These are phyloP conservation scores for Protula sp. DNA, from an alignment of 2,888 invertebrate genomes.

Conservation along the genomic window DNA sequence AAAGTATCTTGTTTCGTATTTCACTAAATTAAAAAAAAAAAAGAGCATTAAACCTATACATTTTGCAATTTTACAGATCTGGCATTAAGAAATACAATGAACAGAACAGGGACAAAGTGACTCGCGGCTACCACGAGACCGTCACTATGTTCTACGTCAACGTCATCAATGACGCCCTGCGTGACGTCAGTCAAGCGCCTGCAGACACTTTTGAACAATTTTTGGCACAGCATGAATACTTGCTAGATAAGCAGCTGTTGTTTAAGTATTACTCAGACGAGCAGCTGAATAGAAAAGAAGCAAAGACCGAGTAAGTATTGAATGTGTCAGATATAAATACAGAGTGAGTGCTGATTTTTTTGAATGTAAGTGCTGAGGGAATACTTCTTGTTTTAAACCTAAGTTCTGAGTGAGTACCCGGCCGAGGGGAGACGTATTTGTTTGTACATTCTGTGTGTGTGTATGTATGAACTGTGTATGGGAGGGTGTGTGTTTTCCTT, in stretches of 20 bases:
- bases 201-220: constrained; percentile 40
- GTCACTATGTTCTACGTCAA: constrained; percentile 48
- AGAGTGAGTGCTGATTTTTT: too few species aligned
- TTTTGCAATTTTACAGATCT: constrained; percentile 35
- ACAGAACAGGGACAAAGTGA: constrained; percentile 42
- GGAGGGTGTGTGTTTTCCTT: too few species aligned
- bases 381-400: too few species aligned
- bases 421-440: too few species aligned
- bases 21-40: too few species aligned
- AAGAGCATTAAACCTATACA: too few species aligned
- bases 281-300: constrained; percentile 8
- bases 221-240: constrained; percentile 16
- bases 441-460: too few species aligned
- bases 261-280: constrained; percentile 19
- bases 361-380: too few species aligned
- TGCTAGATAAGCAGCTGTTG: constrained; percentile 12
- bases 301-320: constrained; percentile 2
- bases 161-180: constrained; percentile 37
- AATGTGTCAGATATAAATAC: not conserved
- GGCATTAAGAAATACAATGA: constrained; percentile 46
- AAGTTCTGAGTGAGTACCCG: too few species aligned
- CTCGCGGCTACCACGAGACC: constrained; percentile 47
- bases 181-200: constrained; percentile 6
- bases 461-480: too few species aligned
- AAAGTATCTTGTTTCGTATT: too few species aligned